Conservation (phyloP, 2,113 vertebrate genomes). For the Daphoenositta chrysoptera region DNA sequence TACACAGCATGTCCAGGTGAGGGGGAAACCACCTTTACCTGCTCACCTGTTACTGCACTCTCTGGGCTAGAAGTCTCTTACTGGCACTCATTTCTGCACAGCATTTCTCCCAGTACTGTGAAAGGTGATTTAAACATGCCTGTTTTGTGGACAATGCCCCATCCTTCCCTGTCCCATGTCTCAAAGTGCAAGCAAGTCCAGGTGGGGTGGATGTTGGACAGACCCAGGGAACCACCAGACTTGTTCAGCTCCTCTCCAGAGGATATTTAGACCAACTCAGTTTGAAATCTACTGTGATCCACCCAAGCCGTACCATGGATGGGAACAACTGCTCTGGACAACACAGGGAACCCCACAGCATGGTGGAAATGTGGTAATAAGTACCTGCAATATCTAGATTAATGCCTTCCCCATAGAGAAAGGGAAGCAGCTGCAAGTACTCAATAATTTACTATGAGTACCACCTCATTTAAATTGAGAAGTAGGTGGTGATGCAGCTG, state of each 20-base stretch:
- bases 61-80: neutral
- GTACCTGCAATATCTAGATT: neutral
- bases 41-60: neutral
- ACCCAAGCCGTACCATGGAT: neutral
- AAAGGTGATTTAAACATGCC: neutral
- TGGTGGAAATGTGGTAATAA: neutral
- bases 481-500: conserved; percentile 10
- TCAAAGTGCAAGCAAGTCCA: neutral
- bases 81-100: neutral
- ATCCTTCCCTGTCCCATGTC: neutral
- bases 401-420: neutral
- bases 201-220: neutral
- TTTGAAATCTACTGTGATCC: neutral
- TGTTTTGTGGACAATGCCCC: neutral
- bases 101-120: neutral
- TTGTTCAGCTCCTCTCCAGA: neutral
- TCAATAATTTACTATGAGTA: neutral
- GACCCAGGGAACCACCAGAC: neutral
- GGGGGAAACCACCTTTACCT: neutral
- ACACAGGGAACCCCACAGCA: neutral
- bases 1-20: neutral
- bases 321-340: neutral
- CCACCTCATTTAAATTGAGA: neutral
- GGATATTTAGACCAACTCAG: neutral
- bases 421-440: conserved; percentile 27